Percentiles rank a stretch among this genome's conserved stretches.
Conservation (phyloP, 2,888 invertebrate species). For the Caenorhabditis drosophilae region DNA sequence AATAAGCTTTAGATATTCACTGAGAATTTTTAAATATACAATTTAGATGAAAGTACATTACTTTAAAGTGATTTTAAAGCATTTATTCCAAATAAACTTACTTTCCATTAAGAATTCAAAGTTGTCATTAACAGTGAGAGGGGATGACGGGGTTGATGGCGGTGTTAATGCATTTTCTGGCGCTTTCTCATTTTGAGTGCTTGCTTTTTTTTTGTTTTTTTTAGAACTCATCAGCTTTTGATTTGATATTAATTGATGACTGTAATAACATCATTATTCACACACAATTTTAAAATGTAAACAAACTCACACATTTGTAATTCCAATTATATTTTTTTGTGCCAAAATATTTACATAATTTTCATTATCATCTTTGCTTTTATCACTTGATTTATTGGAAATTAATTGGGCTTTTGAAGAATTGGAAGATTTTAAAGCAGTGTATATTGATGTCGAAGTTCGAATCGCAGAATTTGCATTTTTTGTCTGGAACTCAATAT, state of each 20-base stretch:
- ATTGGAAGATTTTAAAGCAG: not conserved
- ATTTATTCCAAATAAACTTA: not conserved
- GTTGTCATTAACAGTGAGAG: not conserved
- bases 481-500: conserved; percentile 8
- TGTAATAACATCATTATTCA: no score
- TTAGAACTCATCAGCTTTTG: conserved; percentile 1
- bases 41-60: not conserved
- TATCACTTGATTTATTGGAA: not conserved
- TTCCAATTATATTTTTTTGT: conserved; percentile 1
- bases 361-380: no score
- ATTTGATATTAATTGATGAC: conserved; percentile 4
- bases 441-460: not conserved
- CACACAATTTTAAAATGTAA: not conserved
- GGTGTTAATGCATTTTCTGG: conserved; percentile 7
- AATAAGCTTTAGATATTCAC: not conserved
- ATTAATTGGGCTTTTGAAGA: not conserved
- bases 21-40: not conserved
- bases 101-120: not conserved
- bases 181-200: not conserved
- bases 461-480: conserved; percentile 1
- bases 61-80: not conserved
- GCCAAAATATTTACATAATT: no score
- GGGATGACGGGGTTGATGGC: conserved; percentile 7
- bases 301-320: conserved; percentile 5
- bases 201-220: not conserved